These are phyloP conservation scores for Plotosus lineatus DNA, from an alignment of 2,113 vertebrate species.

Conservation along the genomic window DNA sequence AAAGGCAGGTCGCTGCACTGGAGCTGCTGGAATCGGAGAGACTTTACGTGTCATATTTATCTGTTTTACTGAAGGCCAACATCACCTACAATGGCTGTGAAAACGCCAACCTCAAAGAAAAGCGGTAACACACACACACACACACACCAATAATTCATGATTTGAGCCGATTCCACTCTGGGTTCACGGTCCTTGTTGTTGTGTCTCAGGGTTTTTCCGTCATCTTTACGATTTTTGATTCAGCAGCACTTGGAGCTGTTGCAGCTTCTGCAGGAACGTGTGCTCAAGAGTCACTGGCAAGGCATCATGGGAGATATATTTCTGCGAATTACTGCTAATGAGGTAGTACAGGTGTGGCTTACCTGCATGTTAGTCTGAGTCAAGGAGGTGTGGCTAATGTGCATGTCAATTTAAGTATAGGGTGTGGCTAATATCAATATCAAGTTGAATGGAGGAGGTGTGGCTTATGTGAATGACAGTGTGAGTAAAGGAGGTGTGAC, in stretches of 20 bases:
- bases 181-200: neutral
- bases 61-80: constrained; percentile 92
- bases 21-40: constrained; percentile 95
- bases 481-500: neutral
- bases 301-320: constrained; percentile 97
- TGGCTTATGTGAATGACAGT: neutral
- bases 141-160: neutral
- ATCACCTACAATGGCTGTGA: constrained; percentile 88
- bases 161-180: neutral
- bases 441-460: neutral
- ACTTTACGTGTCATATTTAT: constrained; percentile 90
- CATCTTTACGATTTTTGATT: constrained; percentile 89
- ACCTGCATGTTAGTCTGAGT: too few relatives aligned
- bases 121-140: constrained; percentile 77
- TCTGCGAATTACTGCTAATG: constrained; percentile 90
- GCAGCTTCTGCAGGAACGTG: constrained; percentile 88
- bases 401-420: too few relatives aligned
- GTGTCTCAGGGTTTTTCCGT: constrained; percentile 83
- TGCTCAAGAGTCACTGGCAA: constrained; percentile 90
- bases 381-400: neutral
- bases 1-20: constrained; percentile 87
- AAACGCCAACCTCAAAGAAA: constrained; percentile 82
- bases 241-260: constrained; percentile 95
- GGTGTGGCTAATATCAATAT: too few relatives aligned
- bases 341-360: constrained; percentile 67